phyloP scores from a whole-genome alignment of 2,888 invertebrate species.

The Protophormia terraenovae region DNA sequence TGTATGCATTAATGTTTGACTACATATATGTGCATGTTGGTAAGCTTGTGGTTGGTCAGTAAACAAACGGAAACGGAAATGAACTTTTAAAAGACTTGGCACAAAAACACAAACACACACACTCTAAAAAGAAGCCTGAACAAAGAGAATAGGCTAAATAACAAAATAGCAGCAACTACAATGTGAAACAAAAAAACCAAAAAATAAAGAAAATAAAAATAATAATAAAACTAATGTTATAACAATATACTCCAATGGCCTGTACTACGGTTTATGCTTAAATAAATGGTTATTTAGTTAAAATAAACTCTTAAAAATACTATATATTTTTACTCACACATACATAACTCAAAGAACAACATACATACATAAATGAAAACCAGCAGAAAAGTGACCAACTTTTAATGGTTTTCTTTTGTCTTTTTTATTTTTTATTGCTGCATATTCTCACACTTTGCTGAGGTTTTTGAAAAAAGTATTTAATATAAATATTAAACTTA shows the following conservation, averaged over 20 bases:
- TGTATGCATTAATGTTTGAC: conserved; percentile 9
- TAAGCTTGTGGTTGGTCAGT: conserved; percentile 58
- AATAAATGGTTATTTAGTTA: conserved; percentile 21
- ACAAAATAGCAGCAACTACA: neutral
- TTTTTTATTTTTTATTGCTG: conserved; percentile 18
- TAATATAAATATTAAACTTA: conserved; percentile 10
- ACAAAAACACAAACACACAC: neutral
- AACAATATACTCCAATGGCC: conserved; percentile 35
- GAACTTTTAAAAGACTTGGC: conserved; percentile 62
- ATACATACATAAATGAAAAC: neutral
- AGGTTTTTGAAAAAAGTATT: neutral
- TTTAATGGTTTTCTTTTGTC: conserved; percentile 27
- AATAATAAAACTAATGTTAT: conserved; percentile 44
- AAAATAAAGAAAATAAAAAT: conserved; percentile 22
- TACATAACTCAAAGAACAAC: neutral
- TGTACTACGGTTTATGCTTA: neutral
- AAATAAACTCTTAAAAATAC: neutral
- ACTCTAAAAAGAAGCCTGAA: no score
- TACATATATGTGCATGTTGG: conserved; percentile 41
- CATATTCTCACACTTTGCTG: neutral
- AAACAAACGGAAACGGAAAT: conserved; percentile 66
- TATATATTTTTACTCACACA: neutral
- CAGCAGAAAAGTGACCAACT: conserved; percentile 15
- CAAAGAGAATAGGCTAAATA: conserved; percentile 49
- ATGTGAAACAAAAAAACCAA: neutral